A percentile compares a stretch with the other conserved stretches of the same genome.
These are phyloP conservation scores for Laothoe populi DNA, from an alignment of 2,888 invertebrate genomes.

Conservation along the genomic window DNA sequence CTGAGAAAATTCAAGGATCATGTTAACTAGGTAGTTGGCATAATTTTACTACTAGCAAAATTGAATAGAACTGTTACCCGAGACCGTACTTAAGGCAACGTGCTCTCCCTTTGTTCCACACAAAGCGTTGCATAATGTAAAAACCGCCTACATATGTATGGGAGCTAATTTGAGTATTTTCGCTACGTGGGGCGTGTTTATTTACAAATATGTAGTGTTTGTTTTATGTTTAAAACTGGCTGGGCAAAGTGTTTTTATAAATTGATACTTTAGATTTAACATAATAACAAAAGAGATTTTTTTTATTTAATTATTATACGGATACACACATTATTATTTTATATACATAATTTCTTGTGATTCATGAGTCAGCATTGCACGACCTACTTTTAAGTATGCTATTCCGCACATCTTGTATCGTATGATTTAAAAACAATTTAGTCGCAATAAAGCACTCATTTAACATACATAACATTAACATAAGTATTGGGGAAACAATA, in stretches of 20 bases:
- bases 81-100: constrained; percentile 20
- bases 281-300: too few relatives aligned
- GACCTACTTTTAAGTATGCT: too few relatives aligned
- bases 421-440: too few relatives aligned
- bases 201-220: constrained; percentile 5
- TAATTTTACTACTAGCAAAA: constrained; percentile 22
- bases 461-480: too few relatives aligned
- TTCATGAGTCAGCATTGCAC: too few relatives aligned
- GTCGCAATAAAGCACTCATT: too few relatives aligned
- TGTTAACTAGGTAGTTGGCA: constrained; percentile 13
- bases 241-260: not conserved
- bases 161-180: constrained; percentile 25
- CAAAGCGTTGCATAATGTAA: constrained; percentile 24
- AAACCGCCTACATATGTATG: constrained; percentile 27
- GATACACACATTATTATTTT: too few relatives aligned
- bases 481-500: too few relatives aligned
- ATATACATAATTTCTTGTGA: too few relatives aligned
- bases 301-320: too few relatives aligned
- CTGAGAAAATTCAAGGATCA: constrained; percentile 14
- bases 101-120: constrained; percentile 24
- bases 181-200: not conserved
- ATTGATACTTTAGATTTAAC: not conserved
- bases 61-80: constrained; percentile 21
- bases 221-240: not conserved
- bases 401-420: too few relatives aligned